Conservation (phyloP, 2,113 vertebrate genomes). For the Oreotrochilus melanogaster region DNA sequence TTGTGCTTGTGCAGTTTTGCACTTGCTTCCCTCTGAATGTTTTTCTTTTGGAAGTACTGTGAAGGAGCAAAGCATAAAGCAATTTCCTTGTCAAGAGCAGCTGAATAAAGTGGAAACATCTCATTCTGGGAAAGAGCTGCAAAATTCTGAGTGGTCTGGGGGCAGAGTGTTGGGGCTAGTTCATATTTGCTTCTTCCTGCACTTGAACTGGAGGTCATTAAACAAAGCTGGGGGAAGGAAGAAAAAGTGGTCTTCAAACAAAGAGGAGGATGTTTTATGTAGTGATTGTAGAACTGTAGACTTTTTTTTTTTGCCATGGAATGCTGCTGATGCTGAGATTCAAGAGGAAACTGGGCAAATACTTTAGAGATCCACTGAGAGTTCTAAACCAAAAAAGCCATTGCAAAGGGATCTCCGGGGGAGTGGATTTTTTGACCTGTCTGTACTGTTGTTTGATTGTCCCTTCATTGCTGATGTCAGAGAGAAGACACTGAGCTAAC, state of each 20-base stretch:
- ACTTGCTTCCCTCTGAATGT: background rate
- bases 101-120: background rate
- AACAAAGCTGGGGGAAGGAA: background rate
- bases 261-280: background rate
- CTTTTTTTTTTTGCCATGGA: background rate
- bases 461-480: accelerated
- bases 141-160: background rate
- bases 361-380: background rate
- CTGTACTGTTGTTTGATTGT: background rate
- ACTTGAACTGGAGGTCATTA: background rate
- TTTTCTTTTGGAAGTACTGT: background rate
- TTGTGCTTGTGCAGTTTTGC: background rate
- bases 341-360: background rate
- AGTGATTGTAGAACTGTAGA: background rate
- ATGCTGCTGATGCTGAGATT: background rate
- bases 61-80: background rate
- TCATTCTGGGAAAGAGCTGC: background rate
- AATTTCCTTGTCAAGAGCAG: background rate
- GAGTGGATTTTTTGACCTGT: background rate
- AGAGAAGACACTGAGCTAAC: background rate
- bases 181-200: background rate
- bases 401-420: background rate
- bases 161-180: background rate
- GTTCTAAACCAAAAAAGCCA: background rate
- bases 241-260: background rate